A percentile compares a stretch with the other conserved stretches of the same genome.
phyloP scores from a whole-genome alignment of 1,140 invertebrate genomes.

The Rhopalosiphum maidis region DNA sequence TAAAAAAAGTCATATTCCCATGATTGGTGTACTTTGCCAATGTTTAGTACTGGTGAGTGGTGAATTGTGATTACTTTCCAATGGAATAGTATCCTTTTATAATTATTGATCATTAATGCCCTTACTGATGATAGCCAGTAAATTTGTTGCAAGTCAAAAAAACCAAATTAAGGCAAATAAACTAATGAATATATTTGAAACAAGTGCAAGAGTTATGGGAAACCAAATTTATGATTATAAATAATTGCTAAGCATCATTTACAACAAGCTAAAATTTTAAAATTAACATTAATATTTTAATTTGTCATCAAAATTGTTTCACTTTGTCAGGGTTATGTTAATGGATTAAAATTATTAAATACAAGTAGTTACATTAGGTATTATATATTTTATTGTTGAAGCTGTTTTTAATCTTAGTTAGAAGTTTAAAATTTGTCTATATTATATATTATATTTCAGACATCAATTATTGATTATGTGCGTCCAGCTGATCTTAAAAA shows the following conservation, averaged over 20 bases:
- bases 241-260: neutral
- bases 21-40: neutral
- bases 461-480: slow-evolving; percentile 96
- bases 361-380: neutral
- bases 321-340: neutral
- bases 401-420: neutral
- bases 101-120: neutral
- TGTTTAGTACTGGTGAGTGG: neutral
- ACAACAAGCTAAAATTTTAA: neutral
- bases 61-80: no score
- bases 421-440: neutral
- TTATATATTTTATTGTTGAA: neutral
- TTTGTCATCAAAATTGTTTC: no score
- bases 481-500: slow-evolving; percentile 96
- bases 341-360: neutral
- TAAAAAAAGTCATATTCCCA: neutral
- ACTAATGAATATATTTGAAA: neutral
- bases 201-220: neutral
- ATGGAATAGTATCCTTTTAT: neutral
- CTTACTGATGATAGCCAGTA: neutral
- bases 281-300: no score
- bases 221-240: neutral
- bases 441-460: slow-evolving; percentile 65
- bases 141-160: neutral
- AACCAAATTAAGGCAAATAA: neutral